Base-by-base conservation (phyloP, 2,797 vertebrate species). In the Thunnus albacares region DNA sequence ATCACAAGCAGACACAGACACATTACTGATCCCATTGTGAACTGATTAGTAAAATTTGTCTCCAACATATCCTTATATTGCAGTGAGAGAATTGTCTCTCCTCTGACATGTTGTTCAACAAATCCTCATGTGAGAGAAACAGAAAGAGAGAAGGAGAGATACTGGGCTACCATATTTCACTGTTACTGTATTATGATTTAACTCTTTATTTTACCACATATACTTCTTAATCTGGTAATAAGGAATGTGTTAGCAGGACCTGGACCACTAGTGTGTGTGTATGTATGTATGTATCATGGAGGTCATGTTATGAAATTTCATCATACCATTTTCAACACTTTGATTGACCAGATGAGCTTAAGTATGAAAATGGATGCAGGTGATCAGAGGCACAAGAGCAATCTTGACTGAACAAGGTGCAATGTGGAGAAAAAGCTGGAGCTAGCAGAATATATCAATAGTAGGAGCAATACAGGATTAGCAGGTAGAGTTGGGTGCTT, bases 31-130 rank as follows among this genome's bases (percentile, higher is more conserved):
- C 14, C 15, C 15, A 3, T 0, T 57, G 52, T 79, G 58, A 69
- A 77, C 66, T 61, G 18, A 14, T 60, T 47, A 56, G 35, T 49
- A 45, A 73, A 62, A 65, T 24, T 7, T 17, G 20, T 73, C 20
- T 58, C 6, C 20, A 52, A 24, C 28, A 35, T 45, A 7, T 67
- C 4, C 22, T 67, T 64, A 79, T 68, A 66, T 28, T n/a, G 20
- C 38, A 60, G 12, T 22, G 38, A 63, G 30, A 28, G 18, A 4
- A 26, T 58, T n/a, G 20, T 14, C 9, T 52, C 51, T 65, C 33
- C 30, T 35, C 2, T 67, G 49, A 41, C 22, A 7, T 60, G 4
- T 52, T 12, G 24, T 30, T 63, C 55, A 77, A 20, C 10, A 13
- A 12, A 30, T 57, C 11, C 17, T 2, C 47, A 51, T 69, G 1